Evolutionary conservation across 1,140 invertebrate genomes (phyloP).

Genomic region (Condylostylus longicornis): DNA sequence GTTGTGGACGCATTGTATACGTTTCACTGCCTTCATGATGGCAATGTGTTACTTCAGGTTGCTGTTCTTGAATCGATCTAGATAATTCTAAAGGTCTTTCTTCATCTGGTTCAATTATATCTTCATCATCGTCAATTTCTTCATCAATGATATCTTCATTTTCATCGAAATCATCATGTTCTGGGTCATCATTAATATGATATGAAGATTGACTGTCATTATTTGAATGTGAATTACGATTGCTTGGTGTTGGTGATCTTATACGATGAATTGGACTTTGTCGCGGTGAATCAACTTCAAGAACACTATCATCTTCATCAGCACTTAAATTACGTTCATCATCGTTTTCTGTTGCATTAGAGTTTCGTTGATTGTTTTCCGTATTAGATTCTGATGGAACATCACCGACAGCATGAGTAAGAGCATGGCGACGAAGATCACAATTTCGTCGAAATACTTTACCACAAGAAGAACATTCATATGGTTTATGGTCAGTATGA

Average conservation of each 20-base stretch:
- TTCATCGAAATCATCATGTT: neutral
- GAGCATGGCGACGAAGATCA: slow-evolving; percentile 64
- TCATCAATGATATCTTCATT: slow-evolving; percentile 14
- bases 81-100: neutral
- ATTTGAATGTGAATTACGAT: slow-evolving; percentile 9
- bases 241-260: slow-evolving; percentile 31
- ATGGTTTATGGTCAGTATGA: slow-evolving; percentile 88
- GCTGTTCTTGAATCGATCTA: slow-evolving; percentile 11
- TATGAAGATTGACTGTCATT: neutral
- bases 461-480: slow-evolving; percentile 79
- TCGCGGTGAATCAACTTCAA: slow-evolving; percentile 40
- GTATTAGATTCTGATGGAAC: slow-evolving; percentile 55
- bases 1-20: slow-evolving; percentile 48
- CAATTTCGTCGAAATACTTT: slow-evolving; percentile 77
- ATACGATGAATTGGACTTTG: slow-evolving; percentile 39
- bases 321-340: slow-evolving; percentile 39
- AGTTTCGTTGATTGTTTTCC: too few species aligned
- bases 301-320: slow-evolving; percentile 41
- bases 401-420: slow-evolving; percentile 73
- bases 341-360: slow-evolving; percentile 47
- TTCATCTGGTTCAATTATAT: slow-evolving; percentile 7
- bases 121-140: slow-evolving; percentile 22
- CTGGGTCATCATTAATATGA: neutral
- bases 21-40: slow-evolving; percentile 45
- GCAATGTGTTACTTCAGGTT: slow-evolving; percentile 44